Evolutionary conservation across 2,888 invertebrate species (phyloP).

Genomic region (Phania funesta): DNA sequence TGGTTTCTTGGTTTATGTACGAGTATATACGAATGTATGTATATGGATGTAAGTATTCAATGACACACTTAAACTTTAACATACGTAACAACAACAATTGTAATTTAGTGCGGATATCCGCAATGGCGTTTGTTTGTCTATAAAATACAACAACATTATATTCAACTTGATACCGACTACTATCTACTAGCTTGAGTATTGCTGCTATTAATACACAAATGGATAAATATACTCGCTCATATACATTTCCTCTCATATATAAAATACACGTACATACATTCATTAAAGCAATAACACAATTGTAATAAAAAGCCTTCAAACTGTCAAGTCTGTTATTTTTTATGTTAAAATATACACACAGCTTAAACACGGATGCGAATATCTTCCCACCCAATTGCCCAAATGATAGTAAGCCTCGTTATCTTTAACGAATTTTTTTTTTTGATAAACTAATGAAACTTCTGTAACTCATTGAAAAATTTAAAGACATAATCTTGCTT

Average conservation of each 20-base stretch:
- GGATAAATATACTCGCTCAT: neutral
- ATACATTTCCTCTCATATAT: neutral
- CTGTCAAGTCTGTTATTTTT: slow-evolving; percentile 17
- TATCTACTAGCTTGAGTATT: neutral
- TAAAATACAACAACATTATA: slow-evolving; percentile 68
- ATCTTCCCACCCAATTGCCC: no score
- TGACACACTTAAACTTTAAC: neutral
- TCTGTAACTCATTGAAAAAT: no score
- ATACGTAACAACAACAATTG: slow-evolving; percentile 15
- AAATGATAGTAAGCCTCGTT: no score
- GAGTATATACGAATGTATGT: neutral
- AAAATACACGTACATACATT: neutral
- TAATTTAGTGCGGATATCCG: slow-evolving; percentile 61
- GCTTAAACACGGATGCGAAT: neutral
- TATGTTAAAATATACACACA: neutral
- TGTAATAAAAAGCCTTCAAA: slow-evolving; percentile 41
- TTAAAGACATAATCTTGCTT: no score
- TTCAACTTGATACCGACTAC: slow-evolving; percentile 30
- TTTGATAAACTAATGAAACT: no score
- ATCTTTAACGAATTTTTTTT: no score
- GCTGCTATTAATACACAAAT: slow-evolving; percentile 1
- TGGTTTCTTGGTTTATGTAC: neutral
- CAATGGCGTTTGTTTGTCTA: slow-evolving; percentile 68
- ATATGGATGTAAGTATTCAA: neutral
- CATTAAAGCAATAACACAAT: slow-evolving; percentile 21